Conservation (phyloP, 2,888 invertebrate species). For the Rotaria macrura region DNA sequence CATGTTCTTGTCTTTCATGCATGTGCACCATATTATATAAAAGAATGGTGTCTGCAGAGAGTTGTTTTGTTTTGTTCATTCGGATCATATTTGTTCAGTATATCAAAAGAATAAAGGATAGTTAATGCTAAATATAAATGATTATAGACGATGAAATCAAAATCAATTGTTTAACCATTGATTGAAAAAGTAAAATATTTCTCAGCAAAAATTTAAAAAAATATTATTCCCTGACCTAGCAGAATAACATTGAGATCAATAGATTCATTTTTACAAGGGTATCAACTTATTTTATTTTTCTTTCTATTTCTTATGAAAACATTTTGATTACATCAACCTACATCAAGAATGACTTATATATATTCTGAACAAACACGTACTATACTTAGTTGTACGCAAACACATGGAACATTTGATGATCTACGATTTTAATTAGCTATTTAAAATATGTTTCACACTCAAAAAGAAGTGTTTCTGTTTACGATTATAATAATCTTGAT, state of each 20-base stretch:
- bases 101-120: constrained; percentile 1
- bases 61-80: background rate
- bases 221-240: too few species aligned
- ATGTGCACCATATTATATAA: background rate
- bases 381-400: too few species aligned
- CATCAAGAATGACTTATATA: too few species aligned
- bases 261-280: background rate
- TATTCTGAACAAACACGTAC: too few species aligned
- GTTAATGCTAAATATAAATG: background rate
- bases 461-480: too few species aligned
- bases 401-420: too few species aligned
- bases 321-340: too few species aligned
- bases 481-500: too few species aligned
- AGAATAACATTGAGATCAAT: background rate
- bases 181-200: too few species aligned
- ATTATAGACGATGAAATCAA: background rate
- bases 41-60: background rate
- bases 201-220: too few species aligned
- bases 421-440: too few species aligned
- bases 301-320: background rate
- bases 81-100: background rate
- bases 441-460: too few species aligned
- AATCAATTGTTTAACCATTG: background rate
- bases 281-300: background rate
- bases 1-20: background rate